Evolutionary conservation across 2,113 vertebrate genomes (phyloP).

Genomic region (Pseudopodoces humilis): DNA sequence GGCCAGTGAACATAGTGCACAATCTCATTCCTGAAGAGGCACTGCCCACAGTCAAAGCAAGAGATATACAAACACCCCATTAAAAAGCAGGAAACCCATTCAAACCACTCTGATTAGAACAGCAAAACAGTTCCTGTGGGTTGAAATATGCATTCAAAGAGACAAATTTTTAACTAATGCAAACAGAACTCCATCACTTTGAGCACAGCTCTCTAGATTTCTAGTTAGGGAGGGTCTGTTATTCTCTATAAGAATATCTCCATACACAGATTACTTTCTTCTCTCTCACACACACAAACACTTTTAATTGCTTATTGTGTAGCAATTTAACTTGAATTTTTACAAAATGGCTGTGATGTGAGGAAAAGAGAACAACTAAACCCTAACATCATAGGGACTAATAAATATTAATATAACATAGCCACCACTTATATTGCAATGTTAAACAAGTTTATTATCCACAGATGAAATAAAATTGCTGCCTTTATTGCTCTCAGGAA

Average conservation of each 20-base stretch:
- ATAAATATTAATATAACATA: conserved; percentile 53
- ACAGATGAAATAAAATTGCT: conserved; percentile 17
- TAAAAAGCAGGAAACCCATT: neutral
- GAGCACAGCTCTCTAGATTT: neutral
- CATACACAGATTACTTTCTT: neutral
- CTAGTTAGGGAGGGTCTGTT: neutral
- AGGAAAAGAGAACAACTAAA: conserved; percentile 2
- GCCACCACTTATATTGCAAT: neutral
- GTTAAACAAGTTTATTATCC: conserved; percentile 40
- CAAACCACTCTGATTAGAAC: neutral
- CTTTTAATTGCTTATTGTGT: conserved; percentile 27
- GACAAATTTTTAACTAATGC: neutral
- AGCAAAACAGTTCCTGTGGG: neutral
- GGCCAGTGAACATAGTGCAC: neutral
- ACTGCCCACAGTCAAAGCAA: neutral
- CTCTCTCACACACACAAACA: neutral
- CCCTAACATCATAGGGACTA: neutral
- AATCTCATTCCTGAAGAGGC: neutral
- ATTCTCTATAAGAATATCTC: neutral
- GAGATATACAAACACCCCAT: neutral
- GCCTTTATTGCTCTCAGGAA: conserved; percentile 18
- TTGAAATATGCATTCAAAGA: neutral
- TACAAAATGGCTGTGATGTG: neutral
- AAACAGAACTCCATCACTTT: neutral
- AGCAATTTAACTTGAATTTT: neutral